Evolutionary conservation across 2,888 invertebrate species (phyloP).

Genomic region (Epiperipatus broadwayi): DNA sequence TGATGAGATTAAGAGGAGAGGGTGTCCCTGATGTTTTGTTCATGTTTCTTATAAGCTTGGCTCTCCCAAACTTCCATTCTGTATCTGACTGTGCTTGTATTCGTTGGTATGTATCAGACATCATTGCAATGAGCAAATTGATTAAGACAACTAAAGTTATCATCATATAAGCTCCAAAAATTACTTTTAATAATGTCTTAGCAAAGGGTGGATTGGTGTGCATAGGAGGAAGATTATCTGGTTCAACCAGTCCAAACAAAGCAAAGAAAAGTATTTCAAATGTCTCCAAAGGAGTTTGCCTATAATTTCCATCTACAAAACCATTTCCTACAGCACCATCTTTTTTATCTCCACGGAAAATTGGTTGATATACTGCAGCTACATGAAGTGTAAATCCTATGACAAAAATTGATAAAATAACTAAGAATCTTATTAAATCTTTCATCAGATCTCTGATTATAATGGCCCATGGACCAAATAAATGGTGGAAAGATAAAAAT

Average conservation of each 20-base stretch:
- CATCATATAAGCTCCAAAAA: slow-evolving; percentile 93
- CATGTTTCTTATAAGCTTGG: slow-evolving; percentile 95
- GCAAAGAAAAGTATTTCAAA: slow-evolving; percentile 96
- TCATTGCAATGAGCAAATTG: slow-evolving; percentile 98
- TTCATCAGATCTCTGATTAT: slow-evolving; percentile 57
- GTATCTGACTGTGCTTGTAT: slow-evolving; percentile 99
- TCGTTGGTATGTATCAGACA: slow-evolving; percentile 98
- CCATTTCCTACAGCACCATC: slow-evolving; percentile 21
- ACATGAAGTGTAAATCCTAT: slow-evolving; percentile 92
- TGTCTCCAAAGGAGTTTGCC: slow-evolving; percentile 67
- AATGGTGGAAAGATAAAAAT: slow-evolving; percentile 93
- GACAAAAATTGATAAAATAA: slow-evolving; percentile 91
- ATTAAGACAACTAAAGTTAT: slow-evolving; percentile 93
- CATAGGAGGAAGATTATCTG: slow-evolving; percentile 35
- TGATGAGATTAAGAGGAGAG: slow-evolving; percentile 87
- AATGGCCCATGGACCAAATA: slow-evolving; percentile 99
- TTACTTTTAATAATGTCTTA: slow-evolving; percentile 34
- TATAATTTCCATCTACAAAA: slow-evolving; percentile 38
- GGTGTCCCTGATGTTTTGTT: slow-evolving; percentile 91
- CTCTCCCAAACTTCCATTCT: slow-evolving; percentile 98
- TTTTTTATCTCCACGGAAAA: no score
- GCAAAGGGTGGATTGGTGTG: slow-evolving; percentile 32
- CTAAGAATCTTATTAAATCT: slow-evolving; percentile 85
- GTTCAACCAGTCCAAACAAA: slow-evolving; percentile 75
- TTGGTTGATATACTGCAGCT: slow-evolving; percentile 81